Evolutionary conservation across 2,797 vertebrate genomes (phyloP).

Genomic region (Fundulus diaphanus): DNA sequence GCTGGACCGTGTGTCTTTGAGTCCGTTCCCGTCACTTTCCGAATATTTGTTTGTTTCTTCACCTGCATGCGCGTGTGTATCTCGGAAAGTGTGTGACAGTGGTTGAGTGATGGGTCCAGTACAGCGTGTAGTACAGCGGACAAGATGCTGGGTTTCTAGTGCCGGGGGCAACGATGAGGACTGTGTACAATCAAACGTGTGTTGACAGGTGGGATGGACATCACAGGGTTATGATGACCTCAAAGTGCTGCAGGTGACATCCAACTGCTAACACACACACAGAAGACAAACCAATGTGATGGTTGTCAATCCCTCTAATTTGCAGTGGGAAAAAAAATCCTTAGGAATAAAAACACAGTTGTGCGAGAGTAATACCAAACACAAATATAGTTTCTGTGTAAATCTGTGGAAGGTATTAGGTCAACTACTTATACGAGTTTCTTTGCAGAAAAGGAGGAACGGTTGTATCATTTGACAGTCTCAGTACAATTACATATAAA

Average conservation of each 20-base stretch:
- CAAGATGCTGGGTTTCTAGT: slow-evolving; percentile 56
- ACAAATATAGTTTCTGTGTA: neutral
- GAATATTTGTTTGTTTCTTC: slow-evolving; percentile 56
- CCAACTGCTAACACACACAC: slow-evolving; percentile 11
- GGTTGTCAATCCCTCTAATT: slow-evolving; percentile 15
- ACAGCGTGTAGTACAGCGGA: slow-evolving; percentile 58
- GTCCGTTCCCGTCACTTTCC: slow-evolving; percentile 53
- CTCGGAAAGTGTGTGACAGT: slow-evolving; percentile 58
- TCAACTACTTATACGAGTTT: neutral
- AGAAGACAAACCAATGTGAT: slow-evolving; percentile 26
- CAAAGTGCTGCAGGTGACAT: slow-evolving; percentile 64
- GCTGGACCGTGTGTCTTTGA: slow-evolving; percentile 65
- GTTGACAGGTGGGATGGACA: slow-evolving; percentile 79
- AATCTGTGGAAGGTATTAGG: neutral
- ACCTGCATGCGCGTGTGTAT: slow-evolving; percentile 44
- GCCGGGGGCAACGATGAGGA: slow-evolving; percentile 71
- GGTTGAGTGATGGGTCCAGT: slow-evolving; percentile 72
- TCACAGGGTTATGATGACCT: slow-evolving; percentile 73
- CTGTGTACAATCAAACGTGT: slow-evolving; percentile 84
- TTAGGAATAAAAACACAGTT: neutral
- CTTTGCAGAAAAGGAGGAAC: neutral
- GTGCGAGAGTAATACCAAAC: neutral
- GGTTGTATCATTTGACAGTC: neutral
- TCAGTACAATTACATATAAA: neutral
- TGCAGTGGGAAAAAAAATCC: slow-evolving; percentile 3